phyloP scores from a whole-genome alignment of 2,797 vertebrate species.

The Mormyrus proboscirostris region DNA sequence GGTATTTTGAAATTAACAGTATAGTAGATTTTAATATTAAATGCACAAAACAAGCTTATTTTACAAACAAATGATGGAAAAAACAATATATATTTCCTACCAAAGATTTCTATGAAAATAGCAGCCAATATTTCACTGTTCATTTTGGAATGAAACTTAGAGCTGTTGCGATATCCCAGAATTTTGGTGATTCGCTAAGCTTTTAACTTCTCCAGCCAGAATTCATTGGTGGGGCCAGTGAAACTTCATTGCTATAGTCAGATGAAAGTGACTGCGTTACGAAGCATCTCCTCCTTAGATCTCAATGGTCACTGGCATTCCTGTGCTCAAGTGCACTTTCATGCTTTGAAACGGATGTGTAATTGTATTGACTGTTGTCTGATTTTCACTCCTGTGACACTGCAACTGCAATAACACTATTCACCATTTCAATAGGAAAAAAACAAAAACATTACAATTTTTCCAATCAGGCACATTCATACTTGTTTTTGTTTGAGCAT shows the following conservation, averaged over 20 bases:
- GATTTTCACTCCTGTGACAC: not conserved
- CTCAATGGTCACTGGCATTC: not conserved
- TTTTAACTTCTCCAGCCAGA: not conserved
- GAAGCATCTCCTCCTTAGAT: not conserved
- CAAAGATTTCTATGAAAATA: not conserved
- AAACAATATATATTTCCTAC: not conserved
- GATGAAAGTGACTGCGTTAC: not conserved
- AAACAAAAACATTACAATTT: not conserved
- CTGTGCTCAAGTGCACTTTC: not conserved
- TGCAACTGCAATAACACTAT: not conserved
- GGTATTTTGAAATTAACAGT: not conserved
- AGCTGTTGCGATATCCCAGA: not conserved
- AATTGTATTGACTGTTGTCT: not conserved
- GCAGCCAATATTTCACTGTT: not conserved
- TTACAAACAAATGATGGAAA: not conserved
- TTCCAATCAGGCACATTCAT: not conserved
- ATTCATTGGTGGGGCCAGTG: not conserved
- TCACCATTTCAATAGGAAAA: not conserved
- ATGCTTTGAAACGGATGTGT: constrained; percentile 6
- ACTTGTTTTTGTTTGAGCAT: not conserved
- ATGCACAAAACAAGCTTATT: not conserved
- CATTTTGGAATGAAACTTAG: not conserved
- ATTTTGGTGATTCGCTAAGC: not conserved
- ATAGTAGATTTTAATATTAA: not conserved
- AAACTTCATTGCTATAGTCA: not conserved